These are phyloP conservation scores for Theocolax elegans DNA, from an alignment of 1,140 invertebrate species.

Conservation along the genomic window DNA sequence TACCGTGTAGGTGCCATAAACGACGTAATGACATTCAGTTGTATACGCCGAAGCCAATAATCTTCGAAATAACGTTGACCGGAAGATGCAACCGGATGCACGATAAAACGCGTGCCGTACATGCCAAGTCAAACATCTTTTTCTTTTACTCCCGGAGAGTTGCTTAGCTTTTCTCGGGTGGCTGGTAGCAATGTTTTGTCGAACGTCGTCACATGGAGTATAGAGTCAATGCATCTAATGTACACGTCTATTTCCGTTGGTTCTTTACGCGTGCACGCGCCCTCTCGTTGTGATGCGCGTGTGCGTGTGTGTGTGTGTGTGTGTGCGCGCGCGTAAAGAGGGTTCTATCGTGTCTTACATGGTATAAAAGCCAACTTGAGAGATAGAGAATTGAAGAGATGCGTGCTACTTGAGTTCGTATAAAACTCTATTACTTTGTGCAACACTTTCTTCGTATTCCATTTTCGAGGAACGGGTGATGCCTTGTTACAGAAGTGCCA, in stretches of 20 bases:
- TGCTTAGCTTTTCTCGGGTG: slow-evolving; percentile 4
- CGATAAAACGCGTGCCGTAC: slow-evolving; percentile 18
- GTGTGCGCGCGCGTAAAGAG: not conserved
- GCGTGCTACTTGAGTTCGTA: not conserved
- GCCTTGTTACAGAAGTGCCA: too few species aligned
- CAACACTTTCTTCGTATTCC: too few species aligned
- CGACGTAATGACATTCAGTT: too few species aligned
- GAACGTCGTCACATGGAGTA: too few species aligned
- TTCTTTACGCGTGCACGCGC: not conserved
- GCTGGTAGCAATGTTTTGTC: too few species aligned
- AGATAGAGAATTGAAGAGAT: not conserved
- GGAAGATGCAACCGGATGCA: slow-evolving; percentile 30
- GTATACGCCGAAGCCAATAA: too few species aligned
- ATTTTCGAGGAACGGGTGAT: too few species aligned
- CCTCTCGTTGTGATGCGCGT: not conserved
- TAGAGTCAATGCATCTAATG: not conserved
- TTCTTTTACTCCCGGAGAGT: too few species aligned
- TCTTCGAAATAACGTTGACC: slow-evolving; percentile 2
- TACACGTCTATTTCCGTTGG: slow-evolving; percentile 27
- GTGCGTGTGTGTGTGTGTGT: not conserved
- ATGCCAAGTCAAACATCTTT: not conserved
- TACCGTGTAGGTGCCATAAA: too few species aligned
- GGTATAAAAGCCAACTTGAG: not conserved
- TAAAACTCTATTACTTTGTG: not conserved
- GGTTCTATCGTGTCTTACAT: too few species aligned